These are phyloP conservation scores for Fragum sueziense DNA, from an alignment of 2,888 invertebrate genomes.

Conservation along the genomic window DNA sequence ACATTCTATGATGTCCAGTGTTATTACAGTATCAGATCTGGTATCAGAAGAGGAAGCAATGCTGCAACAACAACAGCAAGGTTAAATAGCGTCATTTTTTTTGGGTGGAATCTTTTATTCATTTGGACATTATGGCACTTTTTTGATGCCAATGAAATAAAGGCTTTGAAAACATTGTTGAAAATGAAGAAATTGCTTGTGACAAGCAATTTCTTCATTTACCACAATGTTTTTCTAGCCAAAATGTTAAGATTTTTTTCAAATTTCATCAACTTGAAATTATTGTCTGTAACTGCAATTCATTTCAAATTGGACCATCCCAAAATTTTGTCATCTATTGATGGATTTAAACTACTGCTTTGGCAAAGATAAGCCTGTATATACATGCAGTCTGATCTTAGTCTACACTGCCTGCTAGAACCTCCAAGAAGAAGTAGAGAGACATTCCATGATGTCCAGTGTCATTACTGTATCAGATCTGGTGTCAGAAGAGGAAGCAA, in stretches of 20 bases:
- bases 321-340: too few relatives aligned
- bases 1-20: slow-evolving; percentile 98
- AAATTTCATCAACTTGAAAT: too few relatives aligned
- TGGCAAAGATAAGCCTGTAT: too few relatives aligned
- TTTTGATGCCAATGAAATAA: neutral
- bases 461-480: slow-evolving; percentile 92
- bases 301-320: too few relatives aligned
- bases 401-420: slow-evolving; percentile 88
- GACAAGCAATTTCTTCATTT: neutral
- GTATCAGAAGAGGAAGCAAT: slow-evolving; percentile 92
- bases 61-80: slow-evolving; percentile 33
- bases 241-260: too few relatives aligned
- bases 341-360: too few relatives aligned
- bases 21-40: slow-evolving; percentile 94
- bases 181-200: neutral
- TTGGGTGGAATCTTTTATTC: too few relatives aligned
- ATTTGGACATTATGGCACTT: neutral
- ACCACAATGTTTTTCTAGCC: neutral
- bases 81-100: too few relatives aligned
- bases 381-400: too few relatives aligned
- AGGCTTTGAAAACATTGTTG: too few relatives aligned
- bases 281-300: too few relatives aligned
- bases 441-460: slow-evolving; percentile 96
- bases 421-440: slow-evolving; percentile 97
- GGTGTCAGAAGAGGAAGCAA: slow-evolving; percentile 92